These are phyloP conservation scores for Ladona fulva DNA, from an alignment of 1,140 invertebrate species.

Conservation along the genomic window DNA sequence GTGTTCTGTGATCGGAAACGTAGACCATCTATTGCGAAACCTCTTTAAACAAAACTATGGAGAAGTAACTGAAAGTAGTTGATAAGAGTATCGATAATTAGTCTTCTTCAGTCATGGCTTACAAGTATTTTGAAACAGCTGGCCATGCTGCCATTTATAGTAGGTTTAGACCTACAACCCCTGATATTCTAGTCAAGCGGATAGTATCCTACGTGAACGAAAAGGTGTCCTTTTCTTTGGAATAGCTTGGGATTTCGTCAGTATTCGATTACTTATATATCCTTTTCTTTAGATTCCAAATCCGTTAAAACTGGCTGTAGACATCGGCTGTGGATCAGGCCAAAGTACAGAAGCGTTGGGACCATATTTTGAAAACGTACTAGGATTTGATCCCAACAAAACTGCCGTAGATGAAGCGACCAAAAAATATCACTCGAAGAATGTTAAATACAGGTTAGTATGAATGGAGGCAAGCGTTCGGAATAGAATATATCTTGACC, in stretches of 20 bases:
- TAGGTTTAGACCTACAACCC: constrained; percentile 32
- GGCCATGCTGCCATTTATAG: constrained; percentile 30
- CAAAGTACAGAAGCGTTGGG: constrained; percentile 37
- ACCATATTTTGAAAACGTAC: constrained; percentile 35
- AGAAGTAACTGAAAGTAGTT: too few relatives aligned
- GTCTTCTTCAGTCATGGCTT: background rate
- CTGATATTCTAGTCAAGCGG: constrained; percentile 27
- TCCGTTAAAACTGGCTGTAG: constrained; percentile 28
- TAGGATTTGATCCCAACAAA: constrained; percentile 35
- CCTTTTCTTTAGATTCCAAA: constrained; percentile 20
- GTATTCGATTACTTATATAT: constrained; percentile 15
- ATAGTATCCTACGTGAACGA: constrained; percentile 32
- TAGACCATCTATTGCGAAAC: too few relatives aligned
- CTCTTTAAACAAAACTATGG: too few relatives aligned
- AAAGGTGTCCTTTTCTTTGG: constrained; percentile 23
- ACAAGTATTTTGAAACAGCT: constrained; percentile 26
- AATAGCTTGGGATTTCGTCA: background rate
- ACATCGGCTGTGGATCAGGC: constrained; percentile 43
- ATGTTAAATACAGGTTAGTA: constrained; percentile 28
- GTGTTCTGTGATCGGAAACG: too few relatives aligned
- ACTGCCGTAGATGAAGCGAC: constrained; percentile 34
- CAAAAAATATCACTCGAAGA: constrained; percentile 24
- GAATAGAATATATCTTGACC: too few relatives aligned
- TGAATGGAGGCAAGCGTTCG: too few relatives aligned
- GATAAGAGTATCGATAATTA: too few relatives aligned